These are phyloP conservation scores for Axea sp. DNA, from an alignment of 2,888 invertebrate species.

Conservation along the genomic window DNA sequence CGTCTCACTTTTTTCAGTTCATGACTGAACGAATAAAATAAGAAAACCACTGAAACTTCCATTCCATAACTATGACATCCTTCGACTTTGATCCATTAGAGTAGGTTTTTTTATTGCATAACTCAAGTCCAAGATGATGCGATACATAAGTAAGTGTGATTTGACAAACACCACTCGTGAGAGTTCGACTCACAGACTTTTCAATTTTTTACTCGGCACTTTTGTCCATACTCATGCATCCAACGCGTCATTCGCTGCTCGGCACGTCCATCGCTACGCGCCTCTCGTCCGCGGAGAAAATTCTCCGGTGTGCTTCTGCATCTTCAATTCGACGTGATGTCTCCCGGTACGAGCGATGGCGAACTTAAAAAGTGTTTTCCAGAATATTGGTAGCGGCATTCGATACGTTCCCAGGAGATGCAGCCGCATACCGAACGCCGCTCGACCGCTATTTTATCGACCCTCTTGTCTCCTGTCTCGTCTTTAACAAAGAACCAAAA, in stretches of 20 bases:
- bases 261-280: conserved; percentile 25
- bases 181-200: conserved; percentile 6
- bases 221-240: conserved; percentile 37
- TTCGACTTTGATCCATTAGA: no score
- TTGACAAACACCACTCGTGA: conserved; percentile 11
- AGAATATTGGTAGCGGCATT: conserved; percentile 63
- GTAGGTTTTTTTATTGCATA: no score
- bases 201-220: conserved; percentile 37
- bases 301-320: conserved; percentile 29
- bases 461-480: conserved; percentile 45
- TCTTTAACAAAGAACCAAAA: conserved; percentile 24
- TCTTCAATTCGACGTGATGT: conserved; percentile 54
- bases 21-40: no score
- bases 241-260: conserved; percentile 29
- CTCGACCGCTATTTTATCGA: conserved; percentile 56
- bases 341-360: conserved; percentile 43
- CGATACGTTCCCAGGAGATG: conserved; percentile 61
- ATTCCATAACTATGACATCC: no score
- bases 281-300: conserved; percentile 10
- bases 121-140: no score
- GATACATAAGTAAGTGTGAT: conserved; percentile 31
- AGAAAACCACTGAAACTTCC: no score
- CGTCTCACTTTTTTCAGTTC: no score
- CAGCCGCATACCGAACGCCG: conserved; percentile 44
- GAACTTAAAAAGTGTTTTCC: conserved; percentile 64